phyloP scores from a whole-genome alignment of 2,888 invertebrate genomes.

The Athalia circularis region DNA sequence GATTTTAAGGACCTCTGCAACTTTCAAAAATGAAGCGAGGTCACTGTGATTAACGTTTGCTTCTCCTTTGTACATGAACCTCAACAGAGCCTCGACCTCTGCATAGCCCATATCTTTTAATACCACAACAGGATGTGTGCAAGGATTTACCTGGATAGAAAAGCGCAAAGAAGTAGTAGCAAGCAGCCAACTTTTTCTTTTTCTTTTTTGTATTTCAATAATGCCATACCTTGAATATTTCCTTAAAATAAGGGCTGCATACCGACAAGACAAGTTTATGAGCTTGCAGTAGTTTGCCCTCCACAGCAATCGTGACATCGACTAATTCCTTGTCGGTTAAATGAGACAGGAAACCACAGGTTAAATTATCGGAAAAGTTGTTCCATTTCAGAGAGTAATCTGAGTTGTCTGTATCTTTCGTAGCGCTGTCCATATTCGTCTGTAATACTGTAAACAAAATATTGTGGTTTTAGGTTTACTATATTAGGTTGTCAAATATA shows the following conservation, averaged over 20 bases:
- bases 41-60: constrained; percentile 64
- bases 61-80: constrained; percentile 66
- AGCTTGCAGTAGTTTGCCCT: constrained; percentile 73
- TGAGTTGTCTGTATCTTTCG: constrained; percentile 23
- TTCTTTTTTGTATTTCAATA: neutral
- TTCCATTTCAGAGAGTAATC: constrained; percentile 73
- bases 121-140: constrained; percentile 65
- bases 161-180: no score
- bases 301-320: constrained; percentile 75
- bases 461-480: neutral
- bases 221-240: constrained; percentile 69
- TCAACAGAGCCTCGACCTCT: constrained; percentile 59
- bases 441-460: constrained; percentile 4
- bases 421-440: neutral
- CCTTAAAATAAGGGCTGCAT: constrained; percentile 75
- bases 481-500: neutral
- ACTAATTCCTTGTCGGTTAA: constrained; percentile 72
- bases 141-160: constrained; percentile 57
- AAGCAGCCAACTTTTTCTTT: neutral
- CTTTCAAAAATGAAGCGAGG: constrained; percentile 60
- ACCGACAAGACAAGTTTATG: constrained; percentile 75
- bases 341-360: constrained; percentile 72
- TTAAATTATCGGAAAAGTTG: constrained; percentile 73
- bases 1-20: constrained; percentile 63
- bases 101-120: constrained; percentile 62